These are phyloP conservation scores for Procambarus virginalis DNA, from an alignment of 1,140 invertebrate species.

Conservation along the genomic window DNA sequence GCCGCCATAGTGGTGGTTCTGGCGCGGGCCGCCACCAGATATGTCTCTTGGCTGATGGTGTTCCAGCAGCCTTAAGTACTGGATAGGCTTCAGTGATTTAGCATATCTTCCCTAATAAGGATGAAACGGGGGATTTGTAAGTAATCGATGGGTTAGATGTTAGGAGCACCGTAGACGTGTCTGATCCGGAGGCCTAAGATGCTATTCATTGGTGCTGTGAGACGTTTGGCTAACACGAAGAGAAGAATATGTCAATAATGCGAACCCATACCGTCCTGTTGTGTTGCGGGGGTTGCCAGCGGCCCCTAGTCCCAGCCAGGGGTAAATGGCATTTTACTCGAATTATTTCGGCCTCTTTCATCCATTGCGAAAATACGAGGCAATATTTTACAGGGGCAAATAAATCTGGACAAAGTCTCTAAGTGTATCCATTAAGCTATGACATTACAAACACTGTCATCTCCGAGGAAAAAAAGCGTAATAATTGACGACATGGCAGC, in stretches of 20 bases:
- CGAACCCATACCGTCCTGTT: slow-evolving; percentile 48
- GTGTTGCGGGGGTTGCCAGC: slow-evolving; percentile 7
- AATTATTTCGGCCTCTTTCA: not conserved
- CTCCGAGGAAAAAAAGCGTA: not conserved
- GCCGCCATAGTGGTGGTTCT: slow-evolving; percentile 15
- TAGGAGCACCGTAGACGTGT: not conserved
- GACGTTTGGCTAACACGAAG: not conserved
- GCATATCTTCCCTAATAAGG: slow-evolving; percentile 56
- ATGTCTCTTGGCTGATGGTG: not conserved
- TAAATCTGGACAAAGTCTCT: slow-evolving; percentile 20
- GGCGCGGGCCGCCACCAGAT: not conserved
- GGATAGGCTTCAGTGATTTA: slow-evolving; percentile 43
- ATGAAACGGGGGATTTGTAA: slow-evolving; percentile 23
- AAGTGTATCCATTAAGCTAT: slow-evolving; percentile 29
- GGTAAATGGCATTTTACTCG: not conserved
- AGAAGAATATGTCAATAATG: slow-evolving; percentile 26
- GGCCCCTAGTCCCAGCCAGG: not conserved
- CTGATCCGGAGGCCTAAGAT: not conserved
- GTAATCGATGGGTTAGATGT: slow-evolving; percentile 7
- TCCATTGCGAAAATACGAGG: not conserved
- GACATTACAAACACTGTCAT: slow-evolving; percentile 26
- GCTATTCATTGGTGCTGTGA: not conserved
- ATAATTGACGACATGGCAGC: slow-evolving; percentile 31
- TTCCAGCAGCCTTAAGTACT: slow-evolving; percentile 25
- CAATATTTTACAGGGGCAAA: not conserved